Base-by-base conservation (phyloP, 2,888 invertebrate species). In the Andrena fulva region DNA sequence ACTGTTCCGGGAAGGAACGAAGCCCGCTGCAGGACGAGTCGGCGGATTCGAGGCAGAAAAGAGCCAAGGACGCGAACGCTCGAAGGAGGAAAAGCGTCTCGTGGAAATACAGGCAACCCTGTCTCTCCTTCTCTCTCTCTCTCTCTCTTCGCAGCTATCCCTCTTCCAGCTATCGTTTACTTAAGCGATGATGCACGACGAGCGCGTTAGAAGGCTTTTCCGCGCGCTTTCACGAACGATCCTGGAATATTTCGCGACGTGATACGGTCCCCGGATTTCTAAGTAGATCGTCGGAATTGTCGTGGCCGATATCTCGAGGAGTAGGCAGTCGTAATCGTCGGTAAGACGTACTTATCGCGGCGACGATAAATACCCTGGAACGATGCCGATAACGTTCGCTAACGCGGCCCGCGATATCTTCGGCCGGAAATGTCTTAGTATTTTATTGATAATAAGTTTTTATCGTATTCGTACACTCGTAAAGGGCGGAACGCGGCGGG, bases 371-470 rank as follows among this genome's bases (percentile, higher is more conserved):
- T 82, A 81, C 77, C 56, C 12, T 63, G 35, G 67, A 71, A 80
- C 70, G 69, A 80, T 56, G 79, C 52, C 80, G 82, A 87, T 87
- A 84, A 84, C 72, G 62, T 86, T 85, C 86, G 66, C 82, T 78
- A 82, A 77, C 63, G 77, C 66, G 69, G 24, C 59, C 54, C 62
- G 52, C 54, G 73, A 54, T 78, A 67, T 79, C 76, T 42, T 62
- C 56, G 72, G 72, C 70, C 63, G 72, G 69, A 75, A 77, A 80
- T 54, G 71, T 76, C 75, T 76, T 71, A 29, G 54, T 77, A 73
- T 80, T 87, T 87, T 87, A 87, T 86, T 76, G 85, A 83, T 81
- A 82, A 81, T 83, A 77, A 76, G 35, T 82, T 84, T 84, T 80
- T 84, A 80, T 78, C 69, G 77, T 72, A 74, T 85, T 84, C 79